A percentile compares a stretch with the other conserved stretches of the same genome.
Evolutionary conservation across 2,113 vertebrate species (phyloP).

Genomic region (Dromaius novaehollandiae): DNA sequence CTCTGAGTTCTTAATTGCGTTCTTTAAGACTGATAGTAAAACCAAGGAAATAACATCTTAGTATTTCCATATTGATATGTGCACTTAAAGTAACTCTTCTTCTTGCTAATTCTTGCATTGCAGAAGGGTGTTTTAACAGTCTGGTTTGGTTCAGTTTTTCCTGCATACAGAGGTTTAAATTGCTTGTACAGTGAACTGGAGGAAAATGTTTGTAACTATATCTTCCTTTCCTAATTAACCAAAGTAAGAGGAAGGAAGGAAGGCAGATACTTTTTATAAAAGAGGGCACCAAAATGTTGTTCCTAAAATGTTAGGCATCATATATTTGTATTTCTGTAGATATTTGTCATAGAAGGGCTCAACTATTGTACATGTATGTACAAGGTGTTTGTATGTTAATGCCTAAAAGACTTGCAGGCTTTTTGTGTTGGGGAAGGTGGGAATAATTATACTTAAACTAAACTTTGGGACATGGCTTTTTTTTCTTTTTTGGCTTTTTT

Average conservation of each 20-base stretch:
- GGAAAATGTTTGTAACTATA: conserved; percentile 25
- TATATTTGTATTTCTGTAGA: conserved; percentile 61
- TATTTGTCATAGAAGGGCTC: conserved; percentile 64
- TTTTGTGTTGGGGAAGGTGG: not conserved
- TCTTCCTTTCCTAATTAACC: conserved; percentile 51
- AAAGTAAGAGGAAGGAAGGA: conserved; percentile 40
- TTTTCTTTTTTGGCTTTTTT: not conserved
- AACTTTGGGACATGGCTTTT: not conserved
- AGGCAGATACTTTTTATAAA: conserved; percentile 67
- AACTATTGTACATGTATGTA: conserved; percentile 53
- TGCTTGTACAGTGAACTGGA: not conserved
- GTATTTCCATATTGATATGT: conserved; percentile 6
- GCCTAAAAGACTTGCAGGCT: conserved; percentile 21
- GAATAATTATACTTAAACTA: not conserved
- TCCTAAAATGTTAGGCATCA: conserved; percentile 65
- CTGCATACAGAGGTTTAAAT: not conserved
- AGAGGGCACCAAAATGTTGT: conserved; percentile 57
- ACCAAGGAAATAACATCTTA: not conserved
- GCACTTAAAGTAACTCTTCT: conserved; percentile 11
- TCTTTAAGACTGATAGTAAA: not conserved
- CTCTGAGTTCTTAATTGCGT: not conserved
- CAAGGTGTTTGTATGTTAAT: conserved; percentile 39
- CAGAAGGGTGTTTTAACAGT: not conserved
- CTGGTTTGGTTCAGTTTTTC: not conserved
- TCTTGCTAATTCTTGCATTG: not conserved